Conservation (phyloP, 2,113 vertebrate genomes). For the Chlorodrepanis virens region DNA sequence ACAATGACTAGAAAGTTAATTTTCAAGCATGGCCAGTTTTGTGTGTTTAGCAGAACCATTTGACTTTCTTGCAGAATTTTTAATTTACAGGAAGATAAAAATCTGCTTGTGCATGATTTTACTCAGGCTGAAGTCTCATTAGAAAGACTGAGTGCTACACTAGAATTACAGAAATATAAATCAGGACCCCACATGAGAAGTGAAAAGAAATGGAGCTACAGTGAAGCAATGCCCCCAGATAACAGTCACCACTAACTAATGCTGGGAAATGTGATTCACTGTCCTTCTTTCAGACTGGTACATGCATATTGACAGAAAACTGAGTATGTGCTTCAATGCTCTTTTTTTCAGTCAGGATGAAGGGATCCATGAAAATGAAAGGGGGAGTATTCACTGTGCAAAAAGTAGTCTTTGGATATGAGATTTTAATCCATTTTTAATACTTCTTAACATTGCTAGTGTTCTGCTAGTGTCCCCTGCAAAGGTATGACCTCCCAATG, state of each 20-base stretch:
- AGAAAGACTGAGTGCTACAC: neutral
- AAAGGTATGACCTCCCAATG: neutral
- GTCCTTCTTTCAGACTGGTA: neutral
- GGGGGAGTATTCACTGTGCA: neutral
- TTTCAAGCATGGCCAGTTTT: slow-evolving; percentile 9
- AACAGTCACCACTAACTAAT: neutral
- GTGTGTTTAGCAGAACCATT: slow-evolving; percentile 3
- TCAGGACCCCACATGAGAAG: neutral
- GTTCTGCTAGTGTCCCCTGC: neutral
- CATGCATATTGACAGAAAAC: neutral
- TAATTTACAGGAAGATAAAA: slow-evolving; percentile 48
- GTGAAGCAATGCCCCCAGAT: neutral
- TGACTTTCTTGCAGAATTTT: slow-evolving; percentile 13
- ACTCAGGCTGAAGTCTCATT: neutral
- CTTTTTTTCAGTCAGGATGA: neutral
- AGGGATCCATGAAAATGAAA: neutral
- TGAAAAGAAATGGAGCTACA: neutral
- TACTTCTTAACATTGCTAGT: neutral
- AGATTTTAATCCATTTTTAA: neutral
- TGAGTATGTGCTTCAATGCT: neutral
- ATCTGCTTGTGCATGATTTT: slow-evolving; percentile 4
- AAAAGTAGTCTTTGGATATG: neutral
- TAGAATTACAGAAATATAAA: neutral
- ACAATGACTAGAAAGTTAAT: slow-evolving; percentile 47
- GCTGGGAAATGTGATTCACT: neutral